Evolutionary conservation across 2,888 invertebrate genomes (phyloP).

Genomic region (Apodemia mormo): DNA sequence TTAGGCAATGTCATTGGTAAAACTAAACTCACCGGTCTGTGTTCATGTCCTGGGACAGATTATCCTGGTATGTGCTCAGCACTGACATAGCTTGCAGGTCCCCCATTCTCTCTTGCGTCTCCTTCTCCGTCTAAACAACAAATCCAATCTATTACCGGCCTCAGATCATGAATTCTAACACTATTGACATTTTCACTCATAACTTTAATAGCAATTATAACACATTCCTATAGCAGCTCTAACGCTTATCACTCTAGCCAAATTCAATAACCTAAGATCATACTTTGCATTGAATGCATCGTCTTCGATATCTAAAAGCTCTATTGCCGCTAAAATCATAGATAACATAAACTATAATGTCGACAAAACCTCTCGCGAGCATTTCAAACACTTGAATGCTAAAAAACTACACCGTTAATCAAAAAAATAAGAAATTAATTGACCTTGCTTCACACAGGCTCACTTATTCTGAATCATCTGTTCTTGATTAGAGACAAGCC

Average conservation of each 20-base stretch:
- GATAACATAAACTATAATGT: constrained; percentile 53
- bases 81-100: constrained; percentile 83
- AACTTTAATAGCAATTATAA: neutral
- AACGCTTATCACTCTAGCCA: constrained; percentile 17
- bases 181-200: constrained; percentile 33
- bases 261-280: constrained; percentile 24
- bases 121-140: constrained; percentile 70
- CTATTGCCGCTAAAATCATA: constrained; percentile 46
- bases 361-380: constrained; percentile 54
- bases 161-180: constrained; percentile 11
- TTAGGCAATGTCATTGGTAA: constrained; percentile 30
- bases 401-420: constrained; percentile 36
- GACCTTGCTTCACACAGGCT: constrained; percentile 54
- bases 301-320: constrained; percentile 34
- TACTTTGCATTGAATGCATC: constrained; percentile 35
- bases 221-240: neutral
- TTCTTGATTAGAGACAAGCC: constrained; percentile 48
- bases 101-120: constrained; percentile 60
- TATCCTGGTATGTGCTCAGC: constrained; percentile 82
- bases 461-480: constrained; percentile 54
- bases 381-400: constrained; percentile 43
- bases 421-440: constrained; percentile 43
- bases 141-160: constrained; percentile 21
- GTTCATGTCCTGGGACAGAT: constrained; percentile 82
- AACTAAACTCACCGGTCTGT: constrained; percentile 77